Base-by-base conservation (phyloP, 2,113 vertebrate genomes). In the Syrmaticus mikado region DNA sequence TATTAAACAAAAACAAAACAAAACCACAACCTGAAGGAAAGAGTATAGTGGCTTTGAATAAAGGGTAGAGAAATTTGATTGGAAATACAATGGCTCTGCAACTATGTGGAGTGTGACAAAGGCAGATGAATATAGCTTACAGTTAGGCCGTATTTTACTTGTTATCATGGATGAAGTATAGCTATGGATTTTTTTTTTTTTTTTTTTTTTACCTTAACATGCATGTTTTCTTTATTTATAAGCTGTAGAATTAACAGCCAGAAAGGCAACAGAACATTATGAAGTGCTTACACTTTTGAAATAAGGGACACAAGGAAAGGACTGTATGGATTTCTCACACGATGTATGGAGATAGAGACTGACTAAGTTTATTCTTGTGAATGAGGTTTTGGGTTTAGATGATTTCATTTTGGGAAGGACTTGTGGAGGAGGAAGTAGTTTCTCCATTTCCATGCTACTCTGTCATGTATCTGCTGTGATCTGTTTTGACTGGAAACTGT, bases 271-370 rank as follows among this genome's bases (percentile, higher is more conserved):
- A 45, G 58, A 6, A 21, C 19, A 9, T 43, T 71, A 21, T 57
- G 36, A 65, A 71, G 38, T 11, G 13, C 27, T 64, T 27, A 36
- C 24, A 40, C 7, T 40, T 64, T 15, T 27, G 43, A 70, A 38
- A 40, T 46, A 61, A 70, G 10, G 17, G 32, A n/a, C 19, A 41
- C 5, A 20, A 70, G 18, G 10, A 53, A 28, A 68, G 17, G 19
- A 48, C 4, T 38, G 1, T 4, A 2, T 24, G n/a, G 5, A 28
- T 71, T 85, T 41, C 12, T 41, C 20, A 34, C 3, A 1, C 2
- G 40, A 0, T 53, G 27, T 8, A 3, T 43, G 25, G 41, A 64
- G 8, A 18, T 7, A 17, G 7, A 45, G 10, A 3, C 6, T 30
- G 34, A 46, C 46, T 21, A 55, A 46, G 5, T 34, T 86, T 57